Base-by-base conservation (phyloP, 1,140 invertebrate species). In the Argopecten irradians region DNA sequence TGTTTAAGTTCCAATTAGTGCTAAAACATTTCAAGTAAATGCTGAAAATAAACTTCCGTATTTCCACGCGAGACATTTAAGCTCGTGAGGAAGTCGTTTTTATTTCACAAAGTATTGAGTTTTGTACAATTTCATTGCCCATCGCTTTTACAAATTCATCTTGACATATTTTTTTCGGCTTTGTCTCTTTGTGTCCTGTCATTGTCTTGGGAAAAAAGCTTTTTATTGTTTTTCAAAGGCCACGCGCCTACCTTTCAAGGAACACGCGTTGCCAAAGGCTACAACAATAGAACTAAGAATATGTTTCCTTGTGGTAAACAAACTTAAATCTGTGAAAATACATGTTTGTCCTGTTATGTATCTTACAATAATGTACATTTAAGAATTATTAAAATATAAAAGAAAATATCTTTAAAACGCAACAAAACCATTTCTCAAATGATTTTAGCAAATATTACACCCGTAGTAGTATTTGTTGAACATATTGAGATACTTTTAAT, bases 171-270 rank as follows among this genome's bases (percentile, higher is more conserved):
- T n/a, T 71, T 71, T 71, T 28, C 28, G 14, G 5, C 55, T 71
- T n/a, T 71, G 19, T n/a, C 2, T 71, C 55, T n/a, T n/a, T 16
- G 43, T 8, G 14, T 19, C n/a, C n/a, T n/a, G n/a, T 22, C 16
- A 55, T 22, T 22, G 16, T 11, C 7, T 8, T 55, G 14, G 55
- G 0, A 46, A 19, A n/a, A 46, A 1, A 28, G 28, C 22, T 71
- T 71, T 71, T 71, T 71, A 71, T 11, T 71, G 55, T 71, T 71
- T 71, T 71, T 71, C n/a, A 71, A 71, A 71, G n/a, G 55, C 13
- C 55, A 71, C 8, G 55, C 11, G 8, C 28, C 55, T 28, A n/a
- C 0, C n/a, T 28, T 16, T 5, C 55, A 7, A 16, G 55, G 22
- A 71, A 71, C 22, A 28, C 55, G 28, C 55, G 7, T 3, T 71